These are phyloP conservation scores for Motacilla tschutschensis DNA, from an alignment of 2,113 vertebrate genomes.

Conservation along the genomic window DNA sequence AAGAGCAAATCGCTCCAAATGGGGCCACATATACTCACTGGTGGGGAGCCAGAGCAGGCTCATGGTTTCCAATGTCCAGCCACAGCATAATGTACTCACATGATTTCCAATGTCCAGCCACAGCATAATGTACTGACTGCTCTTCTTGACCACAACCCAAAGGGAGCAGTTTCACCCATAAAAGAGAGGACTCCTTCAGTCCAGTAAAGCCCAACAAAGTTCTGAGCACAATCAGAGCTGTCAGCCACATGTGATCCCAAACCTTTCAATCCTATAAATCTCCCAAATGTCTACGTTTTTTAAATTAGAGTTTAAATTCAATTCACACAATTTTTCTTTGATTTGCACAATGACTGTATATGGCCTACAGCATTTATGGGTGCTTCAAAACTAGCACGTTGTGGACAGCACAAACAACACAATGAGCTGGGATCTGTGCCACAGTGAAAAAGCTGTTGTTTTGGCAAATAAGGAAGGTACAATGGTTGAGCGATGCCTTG, in stretches of 20 bases:
- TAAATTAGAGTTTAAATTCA: background rate
- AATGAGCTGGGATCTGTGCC: background rate
- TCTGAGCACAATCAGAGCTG: background rate
- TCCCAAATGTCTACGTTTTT: background rate
- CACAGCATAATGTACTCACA: fast-evolving
- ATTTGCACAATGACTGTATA: background rate
- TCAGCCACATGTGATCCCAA: fast-evolving
- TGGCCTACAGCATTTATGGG: background rate
- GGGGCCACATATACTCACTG: fast-evolving
- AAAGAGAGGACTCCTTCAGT: background rate
- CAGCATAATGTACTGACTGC: fast-evolving
- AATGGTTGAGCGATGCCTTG: background rate
- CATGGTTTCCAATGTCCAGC: fast-evolving
- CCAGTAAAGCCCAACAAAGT: fast-evolving
- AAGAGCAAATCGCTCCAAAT: fast-evolving
- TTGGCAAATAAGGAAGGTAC: background rate
- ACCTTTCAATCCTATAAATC: background rate
- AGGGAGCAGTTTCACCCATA: background rate
- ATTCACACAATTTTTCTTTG: background rate
- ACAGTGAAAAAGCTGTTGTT: background rate
- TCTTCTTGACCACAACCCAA: fast-evolving
- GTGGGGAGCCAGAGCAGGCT: background rate
- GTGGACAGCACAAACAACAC: background rate
- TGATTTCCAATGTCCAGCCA: fast-evolving
- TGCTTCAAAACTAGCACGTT: background rate